phyloP scores from a whole-genome alignment of 2,113 vertebrate genomes.

The Siphamia tubifer region DNA sequence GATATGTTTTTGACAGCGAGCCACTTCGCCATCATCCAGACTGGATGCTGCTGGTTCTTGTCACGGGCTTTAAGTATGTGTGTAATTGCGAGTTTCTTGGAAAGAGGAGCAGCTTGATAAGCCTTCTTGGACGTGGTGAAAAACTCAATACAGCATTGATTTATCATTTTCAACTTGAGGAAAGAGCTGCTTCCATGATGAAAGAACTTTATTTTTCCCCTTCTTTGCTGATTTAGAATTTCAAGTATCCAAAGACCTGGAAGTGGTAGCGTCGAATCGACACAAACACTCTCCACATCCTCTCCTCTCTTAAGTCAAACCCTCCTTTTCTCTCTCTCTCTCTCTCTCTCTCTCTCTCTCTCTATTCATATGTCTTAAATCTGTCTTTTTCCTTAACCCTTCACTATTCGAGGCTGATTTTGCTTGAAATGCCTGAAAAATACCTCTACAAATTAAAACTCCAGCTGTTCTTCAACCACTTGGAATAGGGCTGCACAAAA shows the following conservation, averaged over 20 bases:
- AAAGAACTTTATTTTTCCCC: neutral
- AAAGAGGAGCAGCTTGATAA: conserved; percentile 11
- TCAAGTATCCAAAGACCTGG: neutral
- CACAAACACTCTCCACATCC: too few relatives aligned
- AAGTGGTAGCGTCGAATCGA: conserved; percentile 1
- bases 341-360: neutral
- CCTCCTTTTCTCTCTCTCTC: conserved; percentile 2
- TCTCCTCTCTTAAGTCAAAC: neutral
- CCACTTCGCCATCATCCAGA: conserved; percentile 3
- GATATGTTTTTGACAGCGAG: neutral
- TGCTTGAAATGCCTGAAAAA: too few relatives aligned
- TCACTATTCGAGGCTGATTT: too few relatives aligned
- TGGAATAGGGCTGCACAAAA: too few relatives aligned
- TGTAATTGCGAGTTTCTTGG: conserved; percentile 9
- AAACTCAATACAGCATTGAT: conserved; percentile 8
- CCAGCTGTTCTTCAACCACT: too few relatives aligned
- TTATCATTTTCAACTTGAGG: conserved; percentile 8
- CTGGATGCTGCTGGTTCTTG: conserved; percentile 12
- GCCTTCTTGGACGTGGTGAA: neutral
- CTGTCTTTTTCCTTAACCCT: conserved; percentile 8
- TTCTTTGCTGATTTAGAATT: neutral
- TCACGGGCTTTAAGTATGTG: neutral
- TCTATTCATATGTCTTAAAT: conserved; percentile 29
- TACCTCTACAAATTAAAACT: too few relatives aligned
- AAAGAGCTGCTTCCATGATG: neutral